Evolutionary conservation across 2,888 invertebrate genomes (phyloP), one percentile per base, ranked within the genome.

Genomic region (Prenolepis imparis): DNA sequence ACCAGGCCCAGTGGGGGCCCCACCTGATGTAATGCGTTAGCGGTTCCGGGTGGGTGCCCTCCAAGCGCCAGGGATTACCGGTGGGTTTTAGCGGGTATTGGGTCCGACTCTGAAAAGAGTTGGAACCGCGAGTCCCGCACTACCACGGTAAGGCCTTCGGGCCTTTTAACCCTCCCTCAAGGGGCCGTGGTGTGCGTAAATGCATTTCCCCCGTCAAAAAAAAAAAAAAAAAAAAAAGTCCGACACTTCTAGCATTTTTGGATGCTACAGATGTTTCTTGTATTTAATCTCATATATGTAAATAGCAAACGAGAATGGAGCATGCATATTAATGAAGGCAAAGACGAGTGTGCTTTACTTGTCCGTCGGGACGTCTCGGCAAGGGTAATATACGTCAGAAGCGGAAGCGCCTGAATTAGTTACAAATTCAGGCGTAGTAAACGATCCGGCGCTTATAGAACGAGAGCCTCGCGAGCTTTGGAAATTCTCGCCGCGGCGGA

Each of bases 401-500:
- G 36, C 78, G 78, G 78, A 80, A 80, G 78, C 57, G 72, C 59
- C 24, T 72, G 84, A 85, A 89, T 88, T 72, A 86, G 86, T 85
- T 86, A 88, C 87, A 89, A 89, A 89, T 89, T 88, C 85, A 80
- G 52, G 55, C 68, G 21, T 44, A 77, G 86, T 78, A 82, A 86
- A 84, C 87, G 87, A 66, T 74, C 52, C 75, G n/a, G 52, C 86
- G 86, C 61, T 70, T 70, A 52, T 52, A 68, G 78, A 70, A 48
- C 72, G 81, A 81, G 86, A 83, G 84, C 83, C 78, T 32, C 84
- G 86, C 82, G 86, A 84, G 88, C 87, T 90, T 86, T 87, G 86
- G 83, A 90, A 87, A 86, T 90, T 90, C 86, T 85, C 88, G 72
- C 85, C 86, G 81, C 74, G 87, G 82, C 67, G 48, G 83, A 61